A percentile compares a stretch with the other conserved stretches of the same genome.
phyloP scores from a whole-genome alignment of 1,140 invertebrate genomes.

The Parasteatoda tepidariorum region DNA sequence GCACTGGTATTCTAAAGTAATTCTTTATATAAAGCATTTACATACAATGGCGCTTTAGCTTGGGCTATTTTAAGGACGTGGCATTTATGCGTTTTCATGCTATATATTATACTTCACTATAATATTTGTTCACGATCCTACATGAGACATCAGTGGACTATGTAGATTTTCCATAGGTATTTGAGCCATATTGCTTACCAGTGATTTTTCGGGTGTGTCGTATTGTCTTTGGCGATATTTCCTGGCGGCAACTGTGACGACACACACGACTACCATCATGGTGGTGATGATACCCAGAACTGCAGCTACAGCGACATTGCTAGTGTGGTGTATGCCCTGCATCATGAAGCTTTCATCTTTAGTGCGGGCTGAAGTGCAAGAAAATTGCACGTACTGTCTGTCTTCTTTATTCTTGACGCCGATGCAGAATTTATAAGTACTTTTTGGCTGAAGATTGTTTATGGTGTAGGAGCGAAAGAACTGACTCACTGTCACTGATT shows the following conservation, averaged over 20 bases:
- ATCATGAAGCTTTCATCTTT: conserved; percentile 63
- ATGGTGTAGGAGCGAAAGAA: conserved; percentile 69
- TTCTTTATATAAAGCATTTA: background rate
- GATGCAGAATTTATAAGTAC: conserved; percentile 70
- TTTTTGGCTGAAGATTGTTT: conserved; percentile 67
- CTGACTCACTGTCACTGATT: conserved; percentile 62
- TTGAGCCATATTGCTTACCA: conserved; percentile 65
- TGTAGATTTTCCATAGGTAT: conserved; percentile 69
- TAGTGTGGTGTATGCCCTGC: conserved; percentile 66
- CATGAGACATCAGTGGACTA: conserved; percentile 62
- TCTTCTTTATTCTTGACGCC: conserved; percentile 68
- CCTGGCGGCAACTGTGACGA: conserved; percentile 64
- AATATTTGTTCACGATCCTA: background rate
- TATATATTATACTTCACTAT: background rate
- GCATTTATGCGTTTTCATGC: background rate
- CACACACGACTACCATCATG: conserved; percentile 65
- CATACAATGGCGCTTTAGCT: background rate
- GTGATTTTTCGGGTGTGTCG: conserved; percentile 64
- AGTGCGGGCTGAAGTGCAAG: conserved; percentile 67
- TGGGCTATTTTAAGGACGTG: background rate
- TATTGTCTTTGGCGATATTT: conserved; percentile 68
- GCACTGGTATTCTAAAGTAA: background rate
- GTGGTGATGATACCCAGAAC: conserved; percentile 65
- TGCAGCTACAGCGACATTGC: conserved; percentile 67
- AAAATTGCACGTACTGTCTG: conserved; percentile 66